phyloP scores from a whole-genome alignment of 1,140 invertebrate genomes.

The Helicoverpa zea region DNA sequence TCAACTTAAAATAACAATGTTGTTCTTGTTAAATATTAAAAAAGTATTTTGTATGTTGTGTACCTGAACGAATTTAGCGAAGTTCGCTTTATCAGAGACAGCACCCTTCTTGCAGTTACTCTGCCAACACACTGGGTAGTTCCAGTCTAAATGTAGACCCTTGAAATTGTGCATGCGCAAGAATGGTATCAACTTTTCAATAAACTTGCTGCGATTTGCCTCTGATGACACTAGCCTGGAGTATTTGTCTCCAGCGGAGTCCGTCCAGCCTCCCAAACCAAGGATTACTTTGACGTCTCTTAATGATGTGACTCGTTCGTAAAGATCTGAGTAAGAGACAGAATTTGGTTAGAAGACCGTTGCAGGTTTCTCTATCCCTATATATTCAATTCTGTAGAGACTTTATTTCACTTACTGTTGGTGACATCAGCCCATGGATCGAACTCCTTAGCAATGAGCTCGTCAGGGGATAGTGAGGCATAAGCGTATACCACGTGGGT shows the following conservation, averaged over 20 bases:
- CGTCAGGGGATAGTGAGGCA: slow-evolving; percentile 93
- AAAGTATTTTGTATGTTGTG: background rate
- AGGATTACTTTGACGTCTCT: slow-evolving; percentile 90
- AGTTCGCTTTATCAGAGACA: slow-evolving; percentile 92
- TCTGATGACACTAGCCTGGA: slow-evolving; percentile 91
- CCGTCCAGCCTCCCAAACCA: slow-evolving; percentile 96
- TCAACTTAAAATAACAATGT: background rate
- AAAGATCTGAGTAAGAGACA: slow-evolving; percentile 88
- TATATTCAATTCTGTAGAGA: background rate
- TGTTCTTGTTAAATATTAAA: background rate
- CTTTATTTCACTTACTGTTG: slow-evolving; percentile 89
- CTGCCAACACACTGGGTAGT: slow-evolving; percentile 97
- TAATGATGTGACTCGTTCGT: slow-evolving; percentile 89
- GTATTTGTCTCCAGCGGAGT: slow-evolving; percentile 94
- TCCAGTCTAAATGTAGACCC: slow-evolving; percentile 96
- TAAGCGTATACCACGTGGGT: slow-evolving; percentile 97
- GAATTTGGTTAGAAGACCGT: background rate
- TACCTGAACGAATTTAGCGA: slow-evolving; percentile 91
- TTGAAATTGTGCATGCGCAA: slow-evolving; percentile 92
- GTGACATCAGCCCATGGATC: slow-evolving; percentile 95
- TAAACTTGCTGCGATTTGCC: slow-evolving; percentile 90
- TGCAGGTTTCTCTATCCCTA: background rate
- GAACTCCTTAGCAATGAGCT: slow-evolving; percentile 91
- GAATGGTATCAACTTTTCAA: slow-evolving; percentile 89
- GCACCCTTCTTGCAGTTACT: slow-evolving; percentile 95